Conservation (phyloP, 2,888 invertebrate species). For the Drosophila mulleri region DNA sequence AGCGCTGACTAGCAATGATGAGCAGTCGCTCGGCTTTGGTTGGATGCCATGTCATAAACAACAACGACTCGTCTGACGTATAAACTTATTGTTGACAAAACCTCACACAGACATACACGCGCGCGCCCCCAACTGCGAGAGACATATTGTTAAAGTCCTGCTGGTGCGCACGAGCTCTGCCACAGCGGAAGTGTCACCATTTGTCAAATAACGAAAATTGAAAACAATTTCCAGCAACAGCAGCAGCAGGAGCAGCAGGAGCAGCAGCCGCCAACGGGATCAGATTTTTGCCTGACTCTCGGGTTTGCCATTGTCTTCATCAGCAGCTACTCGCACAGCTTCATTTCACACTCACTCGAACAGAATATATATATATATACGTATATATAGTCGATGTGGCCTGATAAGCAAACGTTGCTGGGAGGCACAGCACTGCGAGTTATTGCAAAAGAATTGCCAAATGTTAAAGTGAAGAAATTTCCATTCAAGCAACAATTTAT, state of each 20-base stretch:
- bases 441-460: slow-evolving; percentile 20
- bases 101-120: slow-evolving; percentile 60
- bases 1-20: slow-evolving; percentile 42
- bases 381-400: slow-evolving; percentile 59
- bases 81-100: slow-evolving; percentile 81
- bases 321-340: slow-evolving; percentile 55
- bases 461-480: slow-evolving; percentile 55
- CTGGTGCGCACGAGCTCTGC: slow-evolving; percentile 56
- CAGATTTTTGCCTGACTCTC: slow-evolving; percentile 43
- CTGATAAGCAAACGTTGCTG: slow-evolving; percentile 65
- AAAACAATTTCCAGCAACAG: slow-evolving; percentile 80
- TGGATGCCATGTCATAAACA: slow-evolving; percentile 71
- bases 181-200: slow-evolving; percentile 83
- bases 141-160: slow-evolving; percentile 76
- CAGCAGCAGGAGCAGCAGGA: slow-evolving; percentile 12
- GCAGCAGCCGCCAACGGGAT: slow-evolving; percentile 30
- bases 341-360: slow-evolving; percentile 58
- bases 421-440: slow-evolving; percentile 6
- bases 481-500: slow-evolving; percentile 51
- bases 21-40: slow-evolving; percentile 19
- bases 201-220: slow-evolving; percentile 84
- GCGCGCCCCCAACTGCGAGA: slow-evolving; percentile 28
- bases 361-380: slow-evolving; percentile 47
- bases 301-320: slow-evolving; percentile 55
- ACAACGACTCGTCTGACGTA: slow-evolving; percentile 66